These are phyloP conservation scores for Triplophysa tibetana DNA, from an alignment of 2,113 vertebrate genomes.

Conservation along the genomic window DNA sequence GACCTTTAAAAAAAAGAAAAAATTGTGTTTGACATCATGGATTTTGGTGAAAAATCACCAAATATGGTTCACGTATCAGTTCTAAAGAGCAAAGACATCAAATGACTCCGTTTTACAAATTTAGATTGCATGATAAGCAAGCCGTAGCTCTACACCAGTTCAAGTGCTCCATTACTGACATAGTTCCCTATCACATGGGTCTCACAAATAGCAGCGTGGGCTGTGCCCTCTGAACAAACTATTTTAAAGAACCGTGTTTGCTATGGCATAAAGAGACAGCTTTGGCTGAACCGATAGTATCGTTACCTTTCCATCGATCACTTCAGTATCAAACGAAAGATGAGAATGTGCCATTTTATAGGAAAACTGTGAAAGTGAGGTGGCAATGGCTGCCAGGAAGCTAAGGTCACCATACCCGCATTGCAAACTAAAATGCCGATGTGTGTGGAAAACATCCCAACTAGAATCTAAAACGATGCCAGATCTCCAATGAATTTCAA, in stretches of 20 bases:
- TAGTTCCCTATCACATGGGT: constrained; percentile 50
- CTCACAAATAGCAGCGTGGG: constrained; percentile 52
- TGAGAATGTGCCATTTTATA: neutral
- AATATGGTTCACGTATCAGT: too few relatives aligned
- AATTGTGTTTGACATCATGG: too few relatives aligned
- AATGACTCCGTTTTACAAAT: constrained; percentile 36
- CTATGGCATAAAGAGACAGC: constrained; percentile 17
- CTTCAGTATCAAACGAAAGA: neutral
- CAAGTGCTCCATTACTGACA: constrained; percentile 43
- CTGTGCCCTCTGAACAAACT: constrained; percentile 32
- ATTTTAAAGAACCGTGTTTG: constrained; percentile 36
- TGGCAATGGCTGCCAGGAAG: neutral
- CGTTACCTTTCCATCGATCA: neutral
- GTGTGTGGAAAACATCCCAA: neutral
- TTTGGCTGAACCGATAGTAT: too few relatives aligned
- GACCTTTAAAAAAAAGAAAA: too few relatives aligned
- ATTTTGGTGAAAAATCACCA: too few relatives aligned
- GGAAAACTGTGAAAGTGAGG: neutral
- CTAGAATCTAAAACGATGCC: neutral
- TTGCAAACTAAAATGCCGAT: neutral
- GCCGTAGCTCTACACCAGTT: neutral
- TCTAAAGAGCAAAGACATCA: neutral
- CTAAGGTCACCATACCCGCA: neutral
- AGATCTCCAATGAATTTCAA: constrained; percentile 10
- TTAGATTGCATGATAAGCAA: constrained; percentile 34